These are phyloP conservation scores for Nycticryphes semicollaris DNA, from an alignment of 2,113 vertebrate genomes.

Conservation along the genomic window DNA sequence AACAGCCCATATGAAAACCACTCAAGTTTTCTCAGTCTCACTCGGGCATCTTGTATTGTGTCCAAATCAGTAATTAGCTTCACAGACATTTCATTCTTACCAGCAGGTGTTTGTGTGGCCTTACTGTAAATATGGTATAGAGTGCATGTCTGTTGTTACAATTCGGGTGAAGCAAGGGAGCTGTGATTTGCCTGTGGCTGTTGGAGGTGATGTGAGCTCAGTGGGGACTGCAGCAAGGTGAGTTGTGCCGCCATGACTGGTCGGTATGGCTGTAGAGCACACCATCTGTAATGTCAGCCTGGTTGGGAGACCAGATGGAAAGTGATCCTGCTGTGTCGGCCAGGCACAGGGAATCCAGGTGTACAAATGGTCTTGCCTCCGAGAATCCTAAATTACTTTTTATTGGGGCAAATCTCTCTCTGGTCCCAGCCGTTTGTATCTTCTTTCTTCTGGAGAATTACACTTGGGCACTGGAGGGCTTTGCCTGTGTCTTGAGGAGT, in stretches of 20 bases:
- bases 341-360: neutral
- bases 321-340: fast-evolving
- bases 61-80: neutral
- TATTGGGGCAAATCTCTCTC: neutral
- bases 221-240: fast-evolving
- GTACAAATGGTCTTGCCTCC: neutral
- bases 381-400: neutral
- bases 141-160: neutral
- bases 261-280: neutral
- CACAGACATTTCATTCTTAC: neutral
- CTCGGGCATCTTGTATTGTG: neutral
- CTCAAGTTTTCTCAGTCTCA: neutral
- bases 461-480: neutral
- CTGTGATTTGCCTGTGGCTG: neutral
- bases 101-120: neutral
- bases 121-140: neutral
- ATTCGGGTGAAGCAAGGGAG: neutral
- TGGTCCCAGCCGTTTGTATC: neutral
- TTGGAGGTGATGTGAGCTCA: neutral
- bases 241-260: fast-evolving
- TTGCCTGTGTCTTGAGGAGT: neutral
- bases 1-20: neutral
- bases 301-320: neutral
- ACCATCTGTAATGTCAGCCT: fast-evolving
- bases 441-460: neutral